Conservation (phyloP, 2,888 invertebrate genomes). For the Noctua fimbriata region DNA sequence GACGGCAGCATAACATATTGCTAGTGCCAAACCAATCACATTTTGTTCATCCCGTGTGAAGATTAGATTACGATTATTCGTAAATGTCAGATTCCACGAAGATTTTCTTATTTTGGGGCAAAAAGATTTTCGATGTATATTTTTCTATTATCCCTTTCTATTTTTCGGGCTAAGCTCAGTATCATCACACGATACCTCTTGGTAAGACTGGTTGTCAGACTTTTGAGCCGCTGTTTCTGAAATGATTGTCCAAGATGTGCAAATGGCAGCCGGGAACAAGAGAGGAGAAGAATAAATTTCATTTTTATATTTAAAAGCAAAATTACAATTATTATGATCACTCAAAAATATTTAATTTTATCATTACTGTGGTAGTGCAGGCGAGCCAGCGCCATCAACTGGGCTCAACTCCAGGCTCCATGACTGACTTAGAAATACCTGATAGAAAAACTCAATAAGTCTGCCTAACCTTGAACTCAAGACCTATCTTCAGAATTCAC, state of each 20-base stretch:
- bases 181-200: no score
- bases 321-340: no score
- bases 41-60: conserved; percentile 16
- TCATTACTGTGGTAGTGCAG: no score
- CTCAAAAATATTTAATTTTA: no score
- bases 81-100: conserved; percentile 1
- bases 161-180: background rate
- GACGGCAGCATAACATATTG: conserved; percentile 44
- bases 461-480: background rate
- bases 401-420: background rate
- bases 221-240: no score
- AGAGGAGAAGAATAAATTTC: no score
- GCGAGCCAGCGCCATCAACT: background rate
- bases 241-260: no score
- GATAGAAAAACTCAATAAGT: background rate
- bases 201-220: no score
- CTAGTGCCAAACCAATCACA: conserved; percentile 50
- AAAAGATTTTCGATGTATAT: background rate
- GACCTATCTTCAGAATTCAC: background rate
- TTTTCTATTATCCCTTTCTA: background rate
- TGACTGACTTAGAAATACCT: background rate
- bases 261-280: no score
- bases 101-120: conserved; percentile 1
- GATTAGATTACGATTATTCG: conserved; percentile 48
- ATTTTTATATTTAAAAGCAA: no score